These are phyloP conservation scores for Teleiodes luculella DNA, from an alignment of 2,888 invertebrate genomes.

Conservation along the genomic window DNA sequence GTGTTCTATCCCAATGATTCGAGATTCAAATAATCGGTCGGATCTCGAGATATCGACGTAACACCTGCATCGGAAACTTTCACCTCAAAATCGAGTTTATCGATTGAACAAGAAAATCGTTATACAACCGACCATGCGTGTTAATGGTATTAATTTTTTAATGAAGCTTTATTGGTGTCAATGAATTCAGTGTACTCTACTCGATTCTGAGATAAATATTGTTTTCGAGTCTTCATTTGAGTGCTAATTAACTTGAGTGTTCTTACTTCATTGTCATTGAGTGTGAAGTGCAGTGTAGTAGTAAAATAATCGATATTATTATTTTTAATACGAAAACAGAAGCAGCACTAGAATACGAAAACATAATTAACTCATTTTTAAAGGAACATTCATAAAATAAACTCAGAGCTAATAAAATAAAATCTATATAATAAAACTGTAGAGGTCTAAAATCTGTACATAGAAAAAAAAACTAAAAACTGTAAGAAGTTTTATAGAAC, in stretches of 20 bases:
- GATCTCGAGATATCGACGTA: conserved; percentile 40
- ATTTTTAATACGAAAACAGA: too few species aligned
- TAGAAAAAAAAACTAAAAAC: too few species aligned
- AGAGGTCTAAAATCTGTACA: too few species aligned
- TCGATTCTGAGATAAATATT: background rate
- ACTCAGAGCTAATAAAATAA: too few species aligned
- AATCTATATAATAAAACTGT: too few species aligned
- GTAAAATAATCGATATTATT: too few species aligned
- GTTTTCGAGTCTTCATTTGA: background rate
- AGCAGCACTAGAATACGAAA: too few species aligned
- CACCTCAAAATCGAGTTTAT: conserved; percentile 58
- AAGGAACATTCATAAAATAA: too few species aligned
- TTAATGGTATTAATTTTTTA: conserved; percentile 28
- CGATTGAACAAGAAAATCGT: conserved; percentile 54
- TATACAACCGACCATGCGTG: conserved; percentile 53
- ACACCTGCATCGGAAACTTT: conserved; percentile 59
- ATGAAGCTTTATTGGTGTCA: background rate
- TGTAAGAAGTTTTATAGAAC: too few species aligned
- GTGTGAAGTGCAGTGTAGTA: background rate
- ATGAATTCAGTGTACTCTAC: background rate
- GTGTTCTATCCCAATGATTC: conserved; percentile 54
- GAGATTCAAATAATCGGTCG: conserved; percentile 29
- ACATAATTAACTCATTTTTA: too few species aligned
- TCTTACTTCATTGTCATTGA: too few species aligned
- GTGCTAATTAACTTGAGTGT: background rate